A percentile compares a stretch with the other conserved stretches of the same genome.
phyloP scores from a whole-genome alignment of 2,113 vertebrate genomes.

The Callipepla californica region DNA sequence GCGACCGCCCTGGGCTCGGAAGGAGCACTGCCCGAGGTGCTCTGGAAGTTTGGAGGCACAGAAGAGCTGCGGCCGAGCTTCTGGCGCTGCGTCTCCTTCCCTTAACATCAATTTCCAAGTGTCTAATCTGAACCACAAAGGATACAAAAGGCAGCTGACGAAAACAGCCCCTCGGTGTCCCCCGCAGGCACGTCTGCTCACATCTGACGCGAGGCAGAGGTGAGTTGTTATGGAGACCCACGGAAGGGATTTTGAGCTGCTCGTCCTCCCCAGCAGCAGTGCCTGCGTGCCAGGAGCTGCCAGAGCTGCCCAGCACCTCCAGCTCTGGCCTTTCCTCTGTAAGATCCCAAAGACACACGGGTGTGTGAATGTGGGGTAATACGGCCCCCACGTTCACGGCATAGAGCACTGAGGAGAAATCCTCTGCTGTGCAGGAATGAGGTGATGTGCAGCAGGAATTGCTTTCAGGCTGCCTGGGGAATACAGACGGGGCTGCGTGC shows the following conservation, averaged over 20 bases:
- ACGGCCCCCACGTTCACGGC: fast-evolving
- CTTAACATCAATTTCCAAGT: not conserved
- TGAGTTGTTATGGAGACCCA: not conserved
- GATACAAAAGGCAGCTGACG: not conserved
- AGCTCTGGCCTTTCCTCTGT: not conserved
- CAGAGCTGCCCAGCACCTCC: not conserved
- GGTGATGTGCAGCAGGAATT: conserved; percentile 9
- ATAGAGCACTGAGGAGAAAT: not conserved
- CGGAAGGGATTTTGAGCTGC: not conserved
- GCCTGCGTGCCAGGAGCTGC: not conserved
- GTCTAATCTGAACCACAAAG: not conserved
- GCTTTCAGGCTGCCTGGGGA: not conserved
- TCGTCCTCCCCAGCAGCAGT: not conserved
- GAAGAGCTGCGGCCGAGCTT: not conserved
- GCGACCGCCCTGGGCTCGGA: fast-evolving
- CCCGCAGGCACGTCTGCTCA: not conserved
- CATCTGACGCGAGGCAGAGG: not conserved
- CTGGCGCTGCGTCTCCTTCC: not conserved
- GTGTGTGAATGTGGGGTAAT: fast-evolving
- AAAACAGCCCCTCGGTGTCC: not conserved
- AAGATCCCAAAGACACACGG: not conserved
- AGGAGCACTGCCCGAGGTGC: not conserved
- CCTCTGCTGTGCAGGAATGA: not conserved
- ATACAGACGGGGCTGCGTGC: not conserved
- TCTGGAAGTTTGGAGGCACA: not conserved